These are phyloP conservation scores for Ahaetulla prasina DNA, from an alignment of 2,113 vertebrate species.

Conservation along the genomic window DNA sequence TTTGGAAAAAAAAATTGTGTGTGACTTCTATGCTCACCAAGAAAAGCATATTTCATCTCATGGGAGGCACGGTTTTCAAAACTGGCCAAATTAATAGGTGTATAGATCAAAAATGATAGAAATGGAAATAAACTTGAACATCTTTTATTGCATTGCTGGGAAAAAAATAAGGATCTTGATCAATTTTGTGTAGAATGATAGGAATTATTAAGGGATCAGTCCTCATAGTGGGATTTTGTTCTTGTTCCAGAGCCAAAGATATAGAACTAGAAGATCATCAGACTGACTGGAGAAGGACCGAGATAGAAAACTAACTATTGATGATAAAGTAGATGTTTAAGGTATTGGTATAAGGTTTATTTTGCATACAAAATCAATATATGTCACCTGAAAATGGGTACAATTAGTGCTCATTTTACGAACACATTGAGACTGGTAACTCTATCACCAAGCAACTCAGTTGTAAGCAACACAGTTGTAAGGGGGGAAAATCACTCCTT, in stretches of 20 bases:
- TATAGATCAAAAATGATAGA: not conserved
- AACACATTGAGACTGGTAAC: not conserved
- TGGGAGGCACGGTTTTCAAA: not conserved
- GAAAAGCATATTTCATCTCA: not conserved
- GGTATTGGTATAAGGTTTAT: not conserved
- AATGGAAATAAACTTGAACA: not conserved
- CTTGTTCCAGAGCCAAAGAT: constrained; percentile 80
- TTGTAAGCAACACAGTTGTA: not conserved
- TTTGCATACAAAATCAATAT: not conserved
- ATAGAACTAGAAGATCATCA: constrained; percentile 89
- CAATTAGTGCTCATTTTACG: not conserved
- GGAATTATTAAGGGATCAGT: not conserved
- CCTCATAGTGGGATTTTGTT: not conserved
- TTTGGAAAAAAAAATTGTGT: not conserved
- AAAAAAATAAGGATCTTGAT: not conserved
- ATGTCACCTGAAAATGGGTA: not conserved
- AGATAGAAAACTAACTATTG: constrained; percentile 74
- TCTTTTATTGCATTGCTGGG: not conserved
- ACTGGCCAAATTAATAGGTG: not conserved
- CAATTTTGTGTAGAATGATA: not conserved
- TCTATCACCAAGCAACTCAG: not conserved
- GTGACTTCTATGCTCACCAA: not conserved
- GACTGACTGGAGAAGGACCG: constrained; percentile 80
- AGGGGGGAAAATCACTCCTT: not conserved
- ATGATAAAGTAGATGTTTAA: constrained; percentile 65